Percentiles rank a stretch among this genome's conserved stretches.
Conservation (phyloP, 2,113 vertebrate genomes). For the Oncorhynchus nerka region DNA sequence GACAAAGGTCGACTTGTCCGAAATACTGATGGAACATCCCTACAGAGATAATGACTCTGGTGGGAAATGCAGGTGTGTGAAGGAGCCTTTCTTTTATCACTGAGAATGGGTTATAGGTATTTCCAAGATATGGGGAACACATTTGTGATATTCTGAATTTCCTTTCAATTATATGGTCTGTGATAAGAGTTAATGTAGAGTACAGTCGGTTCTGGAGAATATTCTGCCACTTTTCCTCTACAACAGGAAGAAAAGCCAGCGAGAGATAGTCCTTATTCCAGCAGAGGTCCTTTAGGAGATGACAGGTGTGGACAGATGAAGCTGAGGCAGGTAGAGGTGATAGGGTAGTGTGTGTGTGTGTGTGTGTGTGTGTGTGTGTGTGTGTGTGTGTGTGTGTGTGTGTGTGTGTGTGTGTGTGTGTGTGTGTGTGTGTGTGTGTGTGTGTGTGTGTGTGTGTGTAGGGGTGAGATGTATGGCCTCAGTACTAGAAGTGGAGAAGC, state of each 20-base stretch:
- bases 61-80: neutral
- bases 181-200: neutral
- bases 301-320: neutral
- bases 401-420: neutral
- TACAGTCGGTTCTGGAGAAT: neutral
- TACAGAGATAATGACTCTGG: too few species aligned
- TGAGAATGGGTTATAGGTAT: neutral
- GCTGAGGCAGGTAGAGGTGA: neutral
- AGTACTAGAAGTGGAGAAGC: constrained; percentile 5
- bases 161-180: neutral
- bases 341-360: too few species aligned
- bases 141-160: neutral
- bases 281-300: neutral
- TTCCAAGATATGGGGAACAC: neutral
- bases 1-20: too few species aligned
- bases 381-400: neutral
- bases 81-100: neutral
- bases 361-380: neutral
- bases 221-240: neutral
- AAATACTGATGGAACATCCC: too few species aligned
- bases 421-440: neutral
- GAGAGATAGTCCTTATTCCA: neutral
- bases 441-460: neutral
- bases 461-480: too few species aligned
- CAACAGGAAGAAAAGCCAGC: constrained; percentile 8